A percentile compares a stretch with the other conserved stretches of the same genome.
Conservation (phyloP, 2,113 vertebrate genomes). For the Zosterops hypoxanthus region DNA sequence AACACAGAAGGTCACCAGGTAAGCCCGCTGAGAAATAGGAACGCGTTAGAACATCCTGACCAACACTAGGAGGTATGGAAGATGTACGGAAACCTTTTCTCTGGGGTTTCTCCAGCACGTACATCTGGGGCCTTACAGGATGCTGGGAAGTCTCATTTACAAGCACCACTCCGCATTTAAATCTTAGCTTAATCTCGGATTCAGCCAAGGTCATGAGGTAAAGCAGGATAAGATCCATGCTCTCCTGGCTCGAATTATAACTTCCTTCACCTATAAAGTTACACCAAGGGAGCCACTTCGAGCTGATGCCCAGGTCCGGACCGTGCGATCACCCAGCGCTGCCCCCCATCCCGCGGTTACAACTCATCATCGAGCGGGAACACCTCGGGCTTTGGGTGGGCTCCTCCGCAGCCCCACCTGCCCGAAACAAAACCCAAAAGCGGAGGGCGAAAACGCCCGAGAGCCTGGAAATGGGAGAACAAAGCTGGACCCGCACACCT, state of each 20-base stretch:
- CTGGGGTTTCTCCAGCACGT: neutral
- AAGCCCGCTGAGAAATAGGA: neutral
- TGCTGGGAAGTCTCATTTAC: neutral
- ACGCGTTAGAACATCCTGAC: rapidly evolving
- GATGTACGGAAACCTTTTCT: neutral
- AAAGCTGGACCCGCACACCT: constrained; percentile 30
- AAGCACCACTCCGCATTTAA: neutral
- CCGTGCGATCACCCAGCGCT: rapidly evolving
- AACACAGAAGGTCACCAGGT: neutral
- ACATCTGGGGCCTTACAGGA: neutral
- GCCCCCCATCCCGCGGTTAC: neutral
- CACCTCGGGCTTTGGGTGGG: rapidly evolving
- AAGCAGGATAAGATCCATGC: neutral
- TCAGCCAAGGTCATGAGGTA: constrained; percentile 1
- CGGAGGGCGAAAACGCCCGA: rapidly evolving
- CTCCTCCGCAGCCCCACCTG: neutral
- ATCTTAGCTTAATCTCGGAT: neutral
- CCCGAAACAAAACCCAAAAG: neutral
- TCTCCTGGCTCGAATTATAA: neutral
- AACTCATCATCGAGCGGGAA: rapidly evolving
- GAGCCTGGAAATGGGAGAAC: neutral
- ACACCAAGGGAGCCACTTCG: neutral
- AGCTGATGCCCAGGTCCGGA: rapidly evolving
- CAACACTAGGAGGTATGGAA: neutral
- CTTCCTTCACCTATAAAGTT: neutral